Conservation (phyloP, 2,113 vertebrate species). For the Tetraodon nigroviridis region DNA sequence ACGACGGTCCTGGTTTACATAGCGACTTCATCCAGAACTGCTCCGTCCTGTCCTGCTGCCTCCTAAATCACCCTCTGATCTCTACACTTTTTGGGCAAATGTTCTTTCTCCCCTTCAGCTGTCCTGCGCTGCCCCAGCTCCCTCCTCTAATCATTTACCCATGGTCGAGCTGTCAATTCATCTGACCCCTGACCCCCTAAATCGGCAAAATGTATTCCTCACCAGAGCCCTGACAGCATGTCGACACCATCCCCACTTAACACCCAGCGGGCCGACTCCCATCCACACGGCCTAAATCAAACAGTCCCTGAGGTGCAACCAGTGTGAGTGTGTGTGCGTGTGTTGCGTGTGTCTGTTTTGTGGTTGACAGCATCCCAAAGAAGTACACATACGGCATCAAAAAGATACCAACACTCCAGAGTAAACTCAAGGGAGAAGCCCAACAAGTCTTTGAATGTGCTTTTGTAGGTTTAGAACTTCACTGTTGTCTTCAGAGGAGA, state of each 20-base stretch:
- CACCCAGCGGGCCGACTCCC: slow-evolving; percentile 57
- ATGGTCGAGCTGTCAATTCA: slow-evolving; percentile 47
- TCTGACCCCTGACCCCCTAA: slow-evolving; percentile 62
- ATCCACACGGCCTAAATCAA: slow-evolving; percentile 63
- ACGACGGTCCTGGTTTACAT: no score
- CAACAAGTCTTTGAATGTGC: slow-evolving; percentile 24
- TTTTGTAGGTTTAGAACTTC: slow-evolving; percentile 38
- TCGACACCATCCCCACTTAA: slow-evolving; percentile 56
- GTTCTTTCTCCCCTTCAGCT: slow-evolving; percentile 30
- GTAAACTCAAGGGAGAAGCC: slow-evolving; percentile 26
- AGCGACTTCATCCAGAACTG: slow-evolving; percentile 1
- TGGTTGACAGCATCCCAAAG: slow-evolving; percentile 34
- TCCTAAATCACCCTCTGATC: slow-evolving; percentile 41
- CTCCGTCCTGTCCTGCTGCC: slow-evolving; percentile 1
- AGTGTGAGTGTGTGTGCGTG: not conserved
- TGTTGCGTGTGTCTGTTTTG: not conserved
- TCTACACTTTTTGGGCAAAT: not conserved
- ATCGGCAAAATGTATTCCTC: slow-evolving; percentile 66
- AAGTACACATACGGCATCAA: slow-evolving; percentile 5
- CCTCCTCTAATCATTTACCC: slow-evolving; percentile 40
- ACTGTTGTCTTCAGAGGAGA: slow-evolving; percentile 24
- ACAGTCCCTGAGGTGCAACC: slow-evolving; percentile 46
- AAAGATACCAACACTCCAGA: slow-evolving; percentile 14
- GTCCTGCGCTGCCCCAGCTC: slow-evolving; percentile 13
- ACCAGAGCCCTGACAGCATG: slow-evolving; percentile 57